These are phyloP conservation scores for Acronicta alni DNA, from an alignment of 2,888 invertebrate species.

Conservation along the genomic window DNA sequence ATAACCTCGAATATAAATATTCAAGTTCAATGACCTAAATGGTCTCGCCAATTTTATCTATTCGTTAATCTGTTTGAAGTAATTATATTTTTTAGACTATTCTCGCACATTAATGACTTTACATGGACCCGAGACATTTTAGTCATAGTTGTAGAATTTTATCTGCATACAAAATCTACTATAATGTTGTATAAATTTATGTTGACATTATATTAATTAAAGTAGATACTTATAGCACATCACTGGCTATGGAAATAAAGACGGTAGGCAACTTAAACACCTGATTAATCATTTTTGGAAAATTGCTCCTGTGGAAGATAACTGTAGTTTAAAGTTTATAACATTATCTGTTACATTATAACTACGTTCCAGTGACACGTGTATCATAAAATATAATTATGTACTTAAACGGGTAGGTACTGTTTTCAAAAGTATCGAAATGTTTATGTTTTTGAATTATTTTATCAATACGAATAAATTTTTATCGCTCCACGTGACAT, in stretches of 20 bases:
- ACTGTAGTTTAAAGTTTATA: too few species aligned
- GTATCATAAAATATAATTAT: conserved; percentile 16
- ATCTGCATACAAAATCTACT: background rate
- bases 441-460: conserved; percentile 33
- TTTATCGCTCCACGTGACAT: conserved; percentile 41
- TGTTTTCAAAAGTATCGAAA: conserved; percentile 17
- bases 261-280: too few species aligned
- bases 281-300: too few species aligned
- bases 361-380: background rate
- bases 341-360: background rate
- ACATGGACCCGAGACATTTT: background rate
- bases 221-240: too few species aligned
- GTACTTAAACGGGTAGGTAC: too few species aligned
- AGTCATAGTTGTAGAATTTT: background rate
- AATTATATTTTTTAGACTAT: conserved; percentile 1
- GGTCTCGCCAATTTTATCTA: conserved; percentile 25
- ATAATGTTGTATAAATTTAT: too few species aligned
- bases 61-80: conserved; percentile 17
- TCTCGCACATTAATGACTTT: background rate
- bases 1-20: conserved; percentile 14
- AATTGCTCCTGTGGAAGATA: too few species aligned
- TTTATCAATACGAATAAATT: conserved; percentile 38
- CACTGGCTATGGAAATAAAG: too few species aligned
- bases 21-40: conserved; percentile 17
- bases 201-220: too few species aligned